These are phyloP conservation scores for Sarcophaga peregrina DNA, from an alignment of 1,140 invertebrate species.

Conservation along the genomic window DNA sequence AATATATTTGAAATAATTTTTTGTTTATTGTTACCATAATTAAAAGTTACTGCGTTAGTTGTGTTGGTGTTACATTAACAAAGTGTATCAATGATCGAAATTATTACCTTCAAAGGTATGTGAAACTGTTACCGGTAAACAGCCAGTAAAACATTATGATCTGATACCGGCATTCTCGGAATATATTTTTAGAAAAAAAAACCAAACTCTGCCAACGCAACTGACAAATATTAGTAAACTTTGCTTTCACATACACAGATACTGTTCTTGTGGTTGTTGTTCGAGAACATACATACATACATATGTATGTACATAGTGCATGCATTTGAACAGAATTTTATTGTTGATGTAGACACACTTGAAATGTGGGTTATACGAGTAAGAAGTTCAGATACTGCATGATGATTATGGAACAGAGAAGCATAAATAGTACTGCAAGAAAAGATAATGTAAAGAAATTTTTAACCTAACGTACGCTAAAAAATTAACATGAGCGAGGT, in stretches of 20 bases:
- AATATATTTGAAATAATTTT: no score
- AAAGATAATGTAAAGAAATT: no score
- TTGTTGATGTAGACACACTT: background rate
- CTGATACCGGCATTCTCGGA: no score
- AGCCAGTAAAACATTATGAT: no score
- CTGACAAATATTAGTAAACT: constrained; percentile 5
- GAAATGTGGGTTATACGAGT: background rate
- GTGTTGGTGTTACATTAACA: background rate
- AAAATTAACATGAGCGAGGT: no score
- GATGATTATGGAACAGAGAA: no score
- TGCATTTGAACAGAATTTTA: background rate
- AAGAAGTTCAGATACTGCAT: background rate
- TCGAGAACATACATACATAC: background rate
- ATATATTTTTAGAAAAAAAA: no score
- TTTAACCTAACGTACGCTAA: no score
- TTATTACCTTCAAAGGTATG: background rate
- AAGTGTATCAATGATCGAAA: background rate
- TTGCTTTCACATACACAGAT: background rate
- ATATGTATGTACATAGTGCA: background rate
- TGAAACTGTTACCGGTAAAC: background rate
- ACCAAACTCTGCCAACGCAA: background rate
- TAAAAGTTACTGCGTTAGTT: no score
- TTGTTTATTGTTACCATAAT: background rate
- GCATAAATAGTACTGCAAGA: no score
- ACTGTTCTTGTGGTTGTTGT: background rate